These are phyloP conservation scores for Phoenoteleia sp. DNA, from an alignment of 2,888 invertebrate species.

Conservation along the genomic window DNA sequence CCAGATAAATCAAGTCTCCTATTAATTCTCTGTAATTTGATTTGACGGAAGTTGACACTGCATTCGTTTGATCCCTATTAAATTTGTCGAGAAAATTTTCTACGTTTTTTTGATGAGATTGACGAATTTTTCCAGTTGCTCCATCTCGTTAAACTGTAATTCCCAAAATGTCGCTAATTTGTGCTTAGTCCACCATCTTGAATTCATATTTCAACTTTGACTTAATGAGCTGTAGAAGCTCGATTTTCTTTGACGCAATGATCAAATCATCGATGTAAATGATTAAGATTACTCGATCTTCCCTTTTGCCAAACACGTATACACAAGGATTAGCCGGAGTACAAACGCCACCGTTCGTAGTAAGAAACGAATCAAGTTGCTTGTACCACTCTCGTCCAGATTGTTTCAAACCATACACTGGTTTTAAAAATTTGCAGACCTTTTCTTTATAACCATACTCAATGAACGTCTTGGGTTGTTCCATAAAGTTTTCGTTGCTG, in stretches of 20 bases:
- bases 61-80: conserved; percentile 34
- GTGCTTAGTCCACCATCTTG: conserved; percentile 63
- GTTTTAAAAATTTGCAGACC: conserved; percentile 59
- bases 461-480: conserved; percentile 54
- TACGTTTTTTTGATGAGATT: conserved; percentile 60
- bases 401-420: conserved; percentile 67
- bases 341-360: background rate
- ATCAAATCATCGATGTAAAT: too few species aligned
- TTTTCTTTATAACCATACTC: conserved; percentile 26
- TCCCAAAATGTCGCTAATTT: conserved; percentile 51
- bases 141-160: conserved; percentile 53
- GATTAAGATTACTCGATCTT: conserved; percentile 37
- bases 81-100: conserved; percentile 59
- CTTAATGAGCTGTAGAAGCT: conserved; percentile 43
- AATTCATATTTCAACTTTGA: conserved; percentile 47
- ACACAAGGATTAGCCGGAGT: conserved; percentile 64
- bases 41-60: conserved; percentile 61
- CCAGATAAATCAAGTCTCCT: conserved; percentile 70
- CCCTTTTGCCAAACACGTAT: conserved; percentile 31
- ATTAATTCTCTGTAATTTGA: conserved; percentile 71
- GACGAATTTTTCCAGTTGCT: conserved; percentile 52
- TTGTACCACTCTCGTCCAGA: conserved; percentile 51
- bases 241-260: conserved; percentile 50
- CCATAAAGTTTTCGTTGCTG: too few species aligned
- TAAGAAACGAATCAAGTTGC: conserved; percentile 36